Evolutionary conservation across 2,113 vertebrate species (phyloP).

Genomic region (Pachyramphus minor): DNA sequence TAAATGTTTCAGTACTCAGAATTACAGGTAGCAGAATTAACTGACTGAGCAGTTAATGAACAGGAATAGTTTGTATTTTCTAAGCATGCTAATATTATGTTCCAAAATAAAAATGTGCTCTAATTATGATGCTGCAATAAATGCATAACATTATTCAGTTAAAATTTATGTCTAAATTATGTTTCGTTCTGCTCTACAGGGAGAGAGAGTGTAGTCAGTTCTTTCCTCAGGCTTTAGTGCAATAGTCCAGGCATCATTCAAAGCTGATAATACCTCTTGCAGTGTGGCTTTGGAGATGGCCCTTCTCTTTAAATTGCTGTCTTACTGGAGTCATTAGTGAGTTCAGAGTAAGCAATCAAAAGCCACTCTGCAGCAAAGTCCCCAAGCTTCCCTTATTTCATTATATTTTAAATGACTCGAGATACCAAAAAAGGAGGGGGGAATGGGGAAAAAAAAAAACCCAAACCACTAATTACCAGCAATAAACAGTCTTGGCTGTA

Average conservation of each 20-base stretch:
- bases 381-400: neutral
- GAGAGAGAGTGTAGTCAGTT: neutral
- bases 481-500: neutral
- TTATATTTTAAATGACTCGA: neutral
- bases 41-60: neutral
- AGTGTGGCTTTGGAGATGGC: neutral
- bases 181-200: neutral
- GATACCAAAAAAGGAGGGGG: neutral
- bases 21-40: neutral
- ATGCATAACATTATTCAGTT: neutral
- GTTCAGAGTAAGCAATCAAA: neutral
- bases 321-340: neutral
- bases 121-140: neutral
- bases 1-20: neutral
- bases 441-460: rapidly evolving
- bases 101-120: neutral
- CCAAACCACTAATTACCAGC: neutral
- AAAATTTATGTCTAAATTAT: neutral
- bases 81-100: neutral
- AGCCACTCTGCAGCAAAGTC: neutral
- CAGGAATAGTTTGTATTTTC: neutral
- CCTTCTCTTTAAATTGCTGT: neutral
- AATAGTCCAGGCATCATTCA: neutral
- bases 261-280: neutral
- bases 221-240: neutral